Base-by-base conservation (phyloP, 2,888 invertebrate species). In the Drosophila antonietae region DNA sequence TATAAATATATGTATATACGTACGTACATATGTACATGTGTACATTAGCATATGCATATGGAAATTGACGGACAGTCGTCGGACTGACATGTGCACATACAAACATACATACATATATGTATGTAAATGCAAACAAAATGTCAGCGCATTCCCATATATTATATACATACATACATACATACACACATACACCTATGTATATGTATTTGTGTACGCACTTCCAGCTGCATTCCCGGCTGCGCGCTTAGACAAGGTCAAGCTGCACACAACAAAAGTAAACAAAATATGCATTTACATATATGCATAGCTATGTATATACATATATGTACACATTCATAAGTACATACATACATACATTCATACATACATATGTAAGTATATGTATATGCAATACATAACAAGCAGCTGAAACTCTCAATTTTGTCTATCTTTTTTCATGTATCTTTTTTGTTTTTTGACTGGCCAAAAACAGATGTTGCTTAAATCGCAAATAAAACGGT, bases 381-480 rank as follows among this genome's bases (percentile, higher is more conserved):
- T 12, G 28, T 5, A n/a, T 1, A 51, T 33, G 18, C 31, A 31
- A 2, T 18, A 20, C 33, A 20, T 57, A 44, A 44, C 2, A 1
- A 44, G 56, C 56, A 63, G 67, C 51, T 58, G 57, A 58, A 66
- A 33, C 51, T 33, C 20, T 60, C 2, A 2, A 33, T n/a, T 49
- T 28, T 9, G 9, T 47, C 2, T 4, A 33, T n/a, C 31, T 28
- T 4, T 47, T n/a, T 31, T 31, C 6, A n/a, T 49, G 5, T 10
- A 43, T 12, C 5, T n/a, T 37, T 0, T 51, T 41, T 20, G 20
- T 20, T 56, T 43, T 20, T 52, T 49, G 58, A 72, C 57, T 71
- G 63, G 60, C 51, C 67, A 64, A 84, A 84, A 78, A 80, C 85
- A 86, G 88, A 88, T 86, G 85, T 83, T 88, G 77, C 77, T 39